These are phyloP conservation scores for Euzetes globulus DNA, from an alignment of 2,888 invertebrate species.

Conservation along the genomic window DNA sequence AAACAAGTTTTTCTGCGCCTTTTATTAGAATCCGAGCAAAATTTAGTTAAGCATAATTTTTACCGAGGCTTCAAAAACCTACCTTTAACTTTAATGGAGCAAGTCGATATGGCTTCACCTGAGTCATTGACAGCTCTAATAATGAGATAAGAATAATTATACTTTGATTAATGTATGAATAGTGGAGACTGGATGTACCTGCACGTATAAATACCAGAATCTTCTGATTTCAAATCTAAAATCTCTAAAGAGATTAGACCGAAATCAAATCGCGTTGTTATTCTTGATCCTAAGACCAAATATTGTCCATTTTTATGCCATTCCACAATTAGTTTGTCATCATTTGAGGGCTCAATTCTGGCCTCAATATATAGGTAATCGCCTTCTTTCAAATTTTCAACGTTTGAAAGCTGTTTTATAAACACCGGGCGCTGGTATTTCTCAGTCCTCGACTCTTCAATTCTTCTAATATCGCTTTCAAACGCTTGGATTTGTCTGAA, in stretches of 20 bases:
- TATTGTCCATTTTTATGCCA: constrained; percentile 47
- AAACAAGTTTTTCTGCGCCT: background rate
- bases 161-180: constrained; percentile 45
- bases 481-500: constrained; percentile 85
- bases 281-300: constrained; percentile 60
- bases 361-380: constrained; percentile 84
- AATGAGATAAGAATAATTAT: constrained; percentile 51
- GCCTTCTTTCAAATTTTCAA: constrained; percentile 65
- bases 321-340: constrained; percentile 61
- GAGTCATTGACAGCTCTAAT: constrained; percentile 82
- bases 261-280: constrained; percentile 91
- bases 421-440: constrained; percentile 58
- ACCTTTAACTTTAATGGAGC: constrained; percentile 73
- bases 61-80: too few species aligned
- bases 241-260: constrained; percentile 95
- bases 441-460: background rate
- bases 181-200: constrained; percentile 43
- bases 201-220: constrained; percentile 87
- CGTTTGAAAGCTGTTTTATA: constrained; percentile 78
- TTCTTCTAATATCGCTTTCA: constrained; percentile 52
- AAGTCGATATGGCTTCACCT: constrained; percentile 79
- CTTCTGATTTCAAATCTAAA: constrained; percentile 93
- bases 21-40: background rate
- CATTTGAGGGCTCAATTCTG: constrained; percentile 87
- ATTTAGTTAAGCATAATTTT: too few species aligned